Percentiles rank a stretch among this genome's conserved stretches.
Evolutionary conservation across 1,140 invertebrate genomes (phyloP).

Genomic region (Platorchestia sp.): DNA sequence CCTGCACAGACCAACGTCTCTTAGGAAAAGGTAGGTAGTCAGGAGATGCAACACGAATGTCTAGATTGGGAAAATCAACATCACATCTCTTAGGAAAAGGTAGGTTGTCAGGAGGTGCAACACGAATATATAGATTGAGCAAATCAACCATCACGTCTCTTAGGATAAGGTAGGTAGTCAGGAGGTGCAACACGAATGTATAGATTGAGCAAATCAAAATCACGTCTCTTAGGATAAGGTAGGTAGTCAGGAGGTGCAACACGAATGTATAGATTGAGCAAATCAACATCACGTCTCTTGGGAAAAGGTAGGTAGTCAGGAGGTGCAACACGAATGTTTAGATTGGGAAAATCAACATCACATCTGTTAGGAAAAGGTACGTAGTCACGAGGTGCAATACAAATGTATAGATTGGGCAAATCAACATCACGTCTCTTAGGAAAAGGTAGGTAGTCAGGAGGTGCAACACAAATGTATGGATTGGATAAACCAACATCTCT

Average conservation of each 20-base stretch:
- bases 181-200: slow-evolving; percentile 6
- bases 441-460: background rate
- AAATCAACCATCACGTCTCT: background rate
- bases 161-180: background rate
- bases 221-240: no score
- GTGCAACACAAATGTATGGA: slow-evolving; percentile 4
- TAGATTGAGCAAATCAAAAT: no score
- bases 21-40: background rate
- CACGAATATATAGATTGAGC: background rate
- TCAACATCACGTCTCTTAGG: background rate
- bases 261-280: no score
- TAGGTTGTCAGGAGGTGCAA: background rate
- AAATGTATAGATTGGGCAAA: background rate
- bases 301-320: no score
- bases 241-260: no score
- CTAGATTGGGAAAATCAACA: background rate
- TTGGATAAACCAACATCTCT: background rate
- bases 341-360: no score
- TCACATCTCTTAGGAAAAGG: background rate
- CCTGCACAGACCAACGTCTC: background rate
- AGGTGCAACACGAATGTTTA: no score
- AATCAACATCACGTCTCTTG: no score
- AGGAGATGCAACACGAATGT: slow-evolving; percentile 2
- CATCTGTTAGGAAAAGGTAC: no score
- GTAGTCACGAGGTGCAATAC: background rate